Conservation (phyloP, 2,113 vertebrate species). For the Petrocephalus microphthalmus region DNA sequence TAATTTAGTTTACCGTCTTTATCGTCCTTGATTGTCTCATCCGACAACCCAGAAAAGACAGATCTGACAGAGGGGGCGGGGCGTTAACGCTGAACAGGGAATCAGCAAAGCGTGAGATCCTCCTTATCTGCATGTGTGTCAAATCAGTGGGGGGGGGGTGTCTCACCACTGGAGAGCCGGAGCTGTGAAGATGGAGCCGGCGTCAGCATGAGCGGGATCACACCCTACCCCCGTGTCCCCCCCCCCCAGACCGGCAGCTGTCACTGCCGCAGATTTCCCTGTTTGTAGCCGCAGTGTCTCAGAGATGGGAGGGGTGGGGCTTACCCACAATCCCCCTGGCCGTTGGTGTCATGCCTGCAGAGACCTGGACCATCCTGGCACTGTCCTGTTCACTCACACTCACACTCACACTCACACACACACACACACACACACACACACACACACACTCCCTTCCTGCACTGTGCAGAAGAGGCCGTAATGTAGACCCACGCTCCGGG, state of each 20-base stretch:
- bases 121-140: not conserved
- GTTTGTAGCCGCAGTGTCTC: conserved; percentile 26
- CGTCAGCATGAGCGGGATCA: conserved; percentile 54
- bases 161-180: conserved; percentile 32
- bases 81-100: conserved; percentile 32
- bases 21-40: not conserved
- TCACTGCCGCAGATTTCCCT: conserved; percentile 40
- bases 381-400: no score
- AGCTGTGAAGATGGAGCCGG: conserved; percentile 25
- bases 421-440: not conserved
- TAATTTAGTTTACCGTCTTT: not conserved
- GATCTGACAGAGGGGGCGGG: conserved; percentile 30
- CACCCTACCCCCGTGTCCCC: conserved; percentile 39
- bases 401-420: no score
- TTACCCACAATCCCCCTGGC: conserved; percentile 39
- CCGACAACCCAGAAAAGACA: not conserved
- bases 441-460: not conserved
- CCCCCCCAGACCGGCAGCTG: conserved; percentile 25
- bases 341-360: conserved; percentile 35
- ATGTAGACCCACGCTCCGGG: not conserved
- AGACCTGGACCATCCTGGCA: conserved; percentile 38
- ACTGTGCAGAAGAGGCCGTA: not conserved
- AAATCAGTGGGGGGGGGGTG: conserved; percentile 33
- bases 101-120: not conserved
- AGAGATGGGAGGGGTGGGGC: not conserved